A percentile compares a stretch with the other conserved stretches of the same genome.
Conservation (phyloP, 2,888 invertebrate genomes). For the Perithous albicinctus region DNA sequence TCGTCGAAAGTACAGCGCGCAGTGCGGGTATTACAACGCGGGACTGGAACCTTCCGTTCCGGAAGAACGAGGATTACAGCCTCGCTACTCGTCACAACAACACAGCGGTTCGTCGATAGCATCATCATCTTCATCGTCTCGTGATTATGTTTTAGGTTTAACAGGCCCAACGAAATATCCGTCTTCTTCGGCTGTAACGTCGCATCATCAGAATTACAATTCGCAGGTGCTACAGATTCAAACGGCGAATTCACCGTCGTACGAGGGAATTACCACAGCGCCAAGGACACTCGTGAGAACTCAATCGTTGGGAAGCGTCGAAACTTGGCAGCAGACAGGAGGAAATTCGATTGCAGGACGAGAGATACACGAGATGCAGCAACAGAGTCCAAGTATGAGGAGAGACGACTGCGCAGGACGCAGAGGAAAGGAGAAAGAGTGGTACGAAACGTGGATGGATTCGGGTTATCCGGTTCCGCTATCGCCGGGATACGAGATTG, state of each 20-base stretch:
- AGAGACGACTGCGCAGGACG: slow-evolving; percentile 74
- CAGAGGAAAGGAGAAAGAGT: slow-evolving; percentile 87
- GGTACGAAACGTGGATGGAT: slow-evolving; percentile 90
- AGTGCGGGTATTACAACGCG: slow-evolving; percentile 68
- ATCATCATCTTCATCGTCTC: slow-evolving; percentile 21
- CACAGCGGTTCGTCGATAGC: slow-evolving; percentile 26
- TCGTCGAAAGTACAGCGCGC: slow-evolving; percentile 85
- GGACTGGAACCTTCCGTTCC: slow-evolving; percentile 66
- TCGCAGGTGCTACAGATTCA: slow-evolving; percentile 58
- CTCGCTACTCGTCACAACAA: slow-evolving; percentile 38
- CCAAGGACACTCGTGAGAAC: slow-evolving; percentile 85
- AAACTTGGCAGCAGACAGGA: slow-evolving; percentile 78
- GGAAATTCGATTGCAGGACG: slow-evolving; percentile 18
- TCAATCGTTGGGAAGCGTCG: slow-evolving; percentile 87
- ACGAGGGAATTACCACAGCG: slow-evolving; percentile 69
- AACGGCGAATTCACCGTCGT: slow-evolving; percentile 20
- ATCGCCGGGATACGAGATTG: background rate
- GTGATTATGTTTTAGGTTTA: slow-evolving; percentile 67
- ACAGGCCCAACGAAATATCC: slow-evolving; percentile 63
- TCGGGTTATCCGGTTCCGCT: slow-evolving; percentile 73
- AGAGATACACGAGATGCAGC: slow-evolving; percentile 40
- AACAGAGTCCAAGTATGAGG: slow-evolving; percentile 27
- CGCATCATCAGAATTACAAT: slow-evolving; percentile 66
- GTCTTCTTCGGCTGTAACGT: slow-evolving; percentile 54
- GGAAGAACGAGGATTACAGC: slow-evolving; percentile 46